These are phyloP conservation scores for Chaetodon trifasciatus DNA, from an alignment of 2,797 vertebrate genomes.

Conservation along the genomic window DNA sequence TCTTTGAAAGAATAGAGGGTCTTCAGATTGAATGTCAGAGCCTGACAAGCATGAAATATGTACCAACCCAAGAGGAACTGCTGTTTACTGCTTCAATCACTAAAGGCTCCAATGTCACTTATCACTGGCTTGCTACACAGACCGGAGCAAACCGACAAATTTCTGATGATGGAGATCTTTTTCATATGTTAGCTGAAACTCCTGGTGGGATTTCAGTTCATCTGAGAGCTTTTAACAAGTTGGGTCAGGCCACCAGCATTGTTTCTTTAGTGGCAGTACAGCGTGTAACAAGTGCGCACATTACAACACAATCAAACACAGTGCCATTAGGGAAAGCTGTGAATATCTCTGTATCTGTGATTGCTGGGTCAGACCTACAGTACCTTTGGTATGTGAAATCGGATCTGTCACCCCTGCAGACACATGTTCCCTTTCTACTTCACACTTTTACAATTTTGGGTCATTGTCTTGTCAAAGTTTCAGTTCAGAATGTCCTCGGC, in stretches of 20 bases:
- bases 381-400: constrained; percentile 82
- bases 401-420: constrained; percentile 51
- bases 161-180: constrained; percentile 53
- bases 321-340: constrained; percentile 71
- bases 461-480: constrained; percentile 68
- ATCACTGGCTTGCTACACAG: constrained; percentile 76
- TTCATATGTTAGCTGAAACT: constrained; percentile 67
- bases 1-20: constrained; percentile 81
- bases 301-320: constrained; percentile 53
- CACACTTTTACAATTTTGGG: constrained; percentile 76
- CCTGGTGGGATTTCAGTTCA: constrained; percentile 76
- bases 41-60: constrained; percentile 70
- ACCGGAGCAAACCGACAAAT: constrained; percentile 34
- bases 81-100: constrained; percentile 70
- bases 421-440: constrained; percentile 73
- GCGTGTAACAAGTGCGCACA: constrained; percentile 57
- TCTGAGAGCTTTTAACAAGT: constrained; percentile 80
- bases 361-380: constrained; percentile 79
- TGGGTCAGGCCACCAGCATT: constrained; percentile 68
- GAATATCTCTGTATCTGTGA: constrained; percentile 77
- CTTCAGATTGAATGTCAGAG: constrained; percentile 72
- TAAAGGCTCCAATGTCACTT: constrained; percentile 84
- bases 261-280: constrained; percentile 77
- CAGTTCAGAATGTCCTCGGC: constrained; percentile 80
- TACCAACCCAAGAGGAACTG: constrained; percentile 74